Percentiles rank a stretch among this genome's conserved stretches.
Conservation (phyloP, 2,797 vertebrate species). For the Dryobates pubescens region DNA sequence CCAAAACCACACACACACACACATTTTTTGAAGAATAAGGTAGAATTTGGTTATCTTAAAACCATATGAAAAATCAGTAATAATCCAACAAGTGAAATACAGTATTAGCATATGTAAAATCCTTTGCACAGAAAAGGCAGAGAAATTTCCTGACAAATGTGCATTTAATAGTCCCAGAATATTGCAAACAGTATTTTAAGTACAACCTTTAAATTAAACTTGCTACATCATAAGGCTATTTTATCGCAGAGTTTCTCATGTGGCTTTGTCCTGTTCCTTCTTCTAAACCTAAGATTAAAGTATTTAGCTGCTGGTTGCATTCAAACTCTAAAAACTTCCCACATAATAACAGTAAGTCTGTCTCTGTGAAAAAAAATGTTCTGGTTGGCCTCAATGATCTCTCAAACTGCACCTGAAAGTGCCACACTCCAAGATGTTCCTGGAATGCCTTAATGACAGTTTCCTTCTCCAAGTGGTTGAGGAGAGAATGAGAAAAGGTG, state of each 20-base stretch:
- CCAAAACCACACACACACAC: background rate
- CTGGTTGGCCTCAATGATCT: fast-evolving
- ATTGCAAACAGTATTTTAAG: background rate
- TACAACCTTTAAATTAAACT: constrained; percentile 7
- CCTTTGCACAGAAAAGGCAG: background rate
- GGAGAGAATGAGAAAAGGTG: no score
- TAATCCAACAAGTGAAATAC: background rate
- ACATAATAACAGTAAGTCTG: background rate
- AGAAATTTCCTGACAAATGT: background rate
- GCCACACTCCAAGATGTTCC: background rate
- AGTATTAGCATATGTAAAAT: background rate
- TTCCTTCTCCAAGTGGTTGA: no score
- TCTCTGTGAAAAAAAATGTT: background rate
- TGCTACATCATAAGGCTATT: background rate
- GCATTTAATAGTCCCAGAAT: background rate
- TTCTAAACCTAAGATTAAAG: background rate
- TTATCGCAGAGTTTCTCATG: background rate
- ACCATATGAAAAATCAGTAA: background rate
- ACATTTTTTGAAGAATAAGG: background rate
- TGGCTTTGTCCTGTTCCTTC: background rate
- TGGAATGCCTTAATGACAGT: no score
- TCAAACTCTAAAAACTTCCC: background rate
- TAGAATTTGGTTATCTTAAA: background rate
- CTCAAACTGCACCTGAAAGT: background rate
- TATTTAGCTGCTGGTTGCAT: background rate